Percentiles rank a stretch among this genome's conserved stretches.
Evolutionary conservation across 2,797 vertebrate species (phyloP).

Genomic region (Antrozous pallidus): DNA sequence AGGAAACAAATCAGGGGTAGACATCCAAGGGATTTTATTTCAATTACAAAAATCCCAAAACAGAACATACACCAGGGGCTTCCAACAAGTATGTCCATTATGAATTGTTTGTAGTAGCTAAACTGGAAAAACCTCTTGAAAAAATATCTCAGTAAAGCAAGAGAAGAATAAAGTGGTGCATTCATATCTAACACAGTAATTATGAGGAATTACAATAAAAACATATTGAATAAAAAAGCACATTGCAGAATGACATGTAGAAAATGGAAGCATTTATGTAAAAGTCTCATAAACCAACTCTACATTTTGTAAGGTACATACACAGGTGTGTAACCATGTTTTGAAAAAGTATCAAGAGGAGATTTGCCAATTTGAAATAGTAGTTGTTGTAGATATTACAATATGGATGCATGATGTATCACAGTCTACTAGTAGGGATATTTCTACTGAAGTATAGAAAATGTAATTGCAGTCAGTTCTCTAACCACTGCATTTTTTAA

Average conservation of each 20-base stretch:
- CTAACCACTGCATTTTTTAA: neutral
- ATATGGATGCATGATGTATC: neutral
- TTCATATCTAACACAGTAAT: neutral
- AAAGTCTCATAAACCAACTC: neutral
- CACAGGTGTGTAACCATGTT: neutral
- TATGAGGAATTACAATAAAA: neutral
- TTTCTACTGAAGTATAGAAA: neutral
- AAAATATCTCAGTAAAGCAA: neutral
- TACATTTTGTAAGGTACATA: neutral
- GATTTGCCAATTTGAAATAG: neutral
- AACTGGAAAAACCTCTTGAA: neutral
- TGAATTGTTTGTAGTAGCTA: neutral
- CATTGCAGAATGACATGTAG: neutral
- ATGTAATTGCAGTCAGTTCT: neutral
- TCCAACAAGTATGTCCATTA: conserved; percentile 20
- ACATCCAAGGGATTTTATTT: conserved; percentile 20
- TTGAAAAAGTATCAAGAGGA: neutral
- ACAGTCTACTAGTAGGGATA: neutral
- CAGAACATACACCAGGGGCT: neutral
- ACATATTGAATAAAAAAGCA: neutral
- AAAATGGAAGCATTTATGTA: neutral
- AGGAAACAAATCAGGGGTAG: conserved; percentile 5
- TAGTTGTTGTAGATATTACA: neutral
- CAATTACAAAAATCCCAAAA: conserved; percentile 53
- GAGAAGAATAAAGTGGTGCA: neutral